Evolutionary conservation across 2,888 invertebrate species (phyloP).

Genomic region (Sussaba pulchella): DNA sequence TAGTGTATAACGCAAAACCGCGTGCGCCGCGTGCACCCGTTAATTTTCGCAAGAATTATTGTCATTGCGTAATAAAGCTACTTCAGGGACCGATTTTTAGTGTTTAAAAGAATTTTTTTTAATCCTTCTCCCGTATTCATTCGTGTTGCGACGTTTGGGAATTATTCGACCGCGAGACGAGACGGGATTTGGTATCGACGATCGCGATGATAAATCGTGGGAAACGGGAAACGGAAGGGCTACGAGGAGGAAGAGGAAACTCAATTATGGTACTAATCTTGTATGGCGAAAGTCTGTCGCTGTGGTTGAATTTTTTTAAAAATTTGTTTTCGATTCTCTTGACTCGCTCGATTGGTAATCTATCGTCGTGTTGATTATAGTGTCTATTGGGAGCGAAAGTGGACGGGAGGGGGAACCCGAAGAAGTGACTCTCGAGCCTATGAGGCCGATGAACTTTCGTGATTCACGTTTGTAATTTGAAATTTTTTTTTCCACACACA

Average conservation of each 20-base stretch:
- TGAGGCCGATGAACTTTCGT: constrained; percentile 39
- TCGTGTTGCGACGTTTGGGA: background rate
- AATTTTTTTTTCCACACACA: background rate
- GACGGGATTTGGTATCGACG: background rate
- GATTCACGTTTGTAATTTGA: constrained; percentile 43
- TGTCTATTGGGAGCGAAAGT: constrained; percentile 15
- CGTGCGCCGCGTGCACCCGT: constrained; percentile 39
- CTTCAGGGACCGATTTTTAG: no score
- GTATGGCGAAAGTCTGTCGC: constrained; percentile 16
- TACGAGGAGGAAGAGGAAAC: constrained; percentile 7
- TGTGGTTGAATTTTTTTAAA: background rate
- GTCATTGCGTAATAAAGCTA: background rate
- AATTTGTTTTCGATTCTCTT: no score
- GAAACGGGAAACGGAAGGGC: background rate
- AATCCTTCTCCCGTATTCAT: no score
- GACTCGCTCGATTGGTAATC: constrained; percentile 18
- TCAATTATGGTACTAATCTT: constrained; percentile 16
- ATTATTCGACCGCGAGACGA: background rate
- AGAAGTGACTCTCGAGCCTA: constrained; percentile 14
- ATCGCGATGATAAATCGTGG: constrained; percentile 1
- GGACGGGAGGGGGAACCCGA: background rate
- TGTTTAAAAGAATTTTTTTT: no score
- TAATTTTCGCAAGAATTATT: background rate
- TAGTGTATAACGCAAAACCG: constrained; percentile 16
- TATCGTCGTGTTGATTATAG: constrained; percentile 2